Evolutionary conservation across 2,113 vertebrate genomes (phyloP), one percentile per base, ranked within the genome.

Genomic region (Cyphomyrus plagiostoma): DNA sequence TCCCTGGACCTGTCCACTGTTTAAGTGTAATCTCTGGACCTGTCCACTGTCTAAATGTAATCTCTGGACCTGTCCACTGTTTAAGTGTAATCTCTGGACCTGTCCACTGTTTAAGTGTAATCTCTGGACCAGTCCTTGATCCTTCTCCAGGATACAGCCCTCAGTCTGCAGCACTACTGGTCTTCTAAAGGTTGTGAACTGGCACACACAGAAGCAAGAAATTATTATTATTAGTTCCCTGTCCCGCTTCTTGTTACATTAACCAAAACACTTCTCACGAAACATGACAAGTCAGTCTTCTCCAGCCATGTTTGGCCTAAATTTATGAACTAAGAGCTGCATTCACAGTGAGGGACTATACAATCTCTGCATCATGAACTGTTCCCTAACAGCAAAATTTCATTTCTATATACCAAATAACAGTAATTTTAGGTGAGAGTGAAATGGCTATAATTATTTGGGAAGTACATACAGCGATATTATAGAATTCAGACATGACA

Each of bases 231-330:
- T 93, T 93, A 94, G 95, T 94, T 88, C 91, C 95, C 93, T 93
- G 93, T 8, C 50, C 92, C 94, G 93, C 91, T 94, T 96, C 95
- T 93, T 93, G 94, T 94, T 94, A 92, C 92, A 45, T 92, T 93
- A 94, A 92, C 92, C 93, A 92, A 95, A 93, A 91, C 93, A 93
- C 93, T 91, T 91, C 92, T 95, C 95, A 96, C 95, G 93, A 93
- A 95, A 96, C 94, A 94, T 96, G 96, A 95, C 95, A 95, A 94
- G 92, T 93, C 94, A 93, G 94, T 94, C 95, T 95, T 96, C 95
- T 94, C 93, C 93, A 92, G 94, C 91, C 94, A 91, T 93, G 94
- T 94, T 92, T 92, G 90, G 90, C 91, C 91, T 89, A 93, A 93
- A 88, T 88, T 92, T 93, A 91, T 91, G 90, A 94, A 94, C 94